Conservation (phyloP, 2,888 invertebrate genomes). For the Zygothrica quintamaculata region DNA sequence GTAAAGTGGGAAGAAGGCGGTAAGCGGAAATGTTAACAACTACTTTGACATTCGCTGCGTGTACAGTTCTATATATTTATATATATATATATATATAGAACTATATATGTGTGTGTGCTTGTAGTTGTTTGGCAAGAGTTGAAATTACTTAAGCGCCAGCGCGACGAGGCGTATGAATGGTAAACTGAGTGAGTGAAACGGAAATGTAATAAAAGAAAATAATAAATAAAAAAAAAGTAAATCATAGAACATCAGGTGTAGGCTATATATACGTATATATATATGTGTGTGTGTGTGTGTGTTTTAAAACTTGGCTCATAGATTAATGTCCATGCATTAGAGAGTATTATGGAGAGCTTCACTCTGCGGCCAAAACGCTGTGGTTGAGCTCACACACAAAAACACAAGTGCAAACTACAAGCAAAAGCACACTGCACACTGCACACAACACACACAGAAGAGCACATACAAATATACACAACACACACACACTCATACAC, state of each 20-base stretch:
- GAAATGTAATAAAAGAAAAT: slow-evolving; percentile 32
- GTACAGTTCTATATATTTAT: slow-evolving; percentile 15
- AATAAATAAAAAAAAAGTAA: slow-evolving; percentile 16
- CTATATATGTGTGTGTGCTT: slow-evolving; percentile 11
- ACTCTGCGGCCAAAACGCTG: slow-evolving; percentile 42
- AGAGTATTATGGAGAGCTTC: slow-evolving; percentile 54
- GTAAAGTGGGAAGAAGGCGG: slow-evolving; percentile 6
- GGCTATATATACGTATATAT: background rate
- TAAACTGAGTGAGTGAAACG: slow-evolving; percentile 41
- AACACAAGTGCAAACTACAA: background rate
- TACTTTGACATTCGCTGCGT: slow-evolving; percentile 74
- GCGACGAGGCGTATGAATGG: slow-evolving; percentile 67
- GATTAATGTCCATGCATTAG: slow-evolving; percentile 71
- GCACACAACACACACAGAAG: slow-evolving; percentile 21
- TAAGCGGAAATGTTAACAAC: slow-evolving; percentile 76
- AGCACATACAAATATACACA: slow-evolving; percentile 14
- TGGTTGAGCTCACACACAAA: slow-evolving; percentile 18
- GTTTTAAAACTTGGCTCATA: slow-evolving; percentile 47
- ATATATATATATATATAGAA: slow-evolving; percentile 4
- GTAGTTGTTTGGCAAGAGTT: slow-evolving; percentile 59
- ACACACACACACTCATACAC: slow-evolving; percentile 9
- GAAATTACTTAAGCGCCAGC: slow-evolving; percentile 71
- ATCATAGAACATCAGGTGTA: slow-evolving; percentile 27
- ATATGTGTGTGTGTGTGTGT: slow-evolving; percentile 10
- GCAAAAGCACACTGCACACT: no score